Base-by-base conservation (phyloP, 64 coral and sea anemone genomes). In the Dendrophyllia cribrosa region DNA sequence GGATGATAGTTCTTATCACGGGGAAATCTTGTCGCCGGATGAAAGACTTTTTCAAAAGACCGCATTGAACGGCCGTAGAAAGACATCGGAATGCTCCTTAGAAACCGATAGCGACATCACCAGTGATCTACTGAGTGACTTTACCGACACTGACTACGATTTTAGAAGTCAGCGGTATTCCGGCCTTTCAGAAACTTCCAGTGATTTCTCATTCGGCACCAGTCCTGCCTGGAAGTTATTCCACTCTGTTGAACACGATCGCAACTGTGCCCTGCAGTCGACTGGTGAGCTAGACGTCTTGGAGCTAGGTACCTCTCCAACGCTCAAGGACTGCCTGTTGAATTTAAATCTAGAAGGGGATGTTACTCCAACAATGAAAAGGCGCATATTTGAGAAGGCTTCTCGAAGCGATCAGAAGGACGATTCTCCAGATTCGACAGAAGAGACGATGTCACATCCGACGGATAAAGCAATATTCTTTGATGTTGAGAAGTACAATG, bases 391-490 rank as follows among this genome's bases (percentile, higher is more conserved):
- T 72, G 86, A 88, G 10, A 51, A 2, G 8, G 59, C 43, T 44
- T 20, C 77, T 11, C 6, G 26, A 72, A 48, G 11, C 52, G n/a
- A 7, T 9, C 17, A 17, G 51, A 73, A 68, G 10, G 69, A 94
- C 11, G 69, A 94, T 56, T 23, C 6, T 6, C 12, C 47, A 56
- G 60, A 58, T 12, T 66, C 20, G 11, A 21, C 43, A 58, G 51
- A 69, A 22, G 61, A 86, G 6, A 6, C 72, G 2, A 16, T 52
- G 1, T 8, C 59, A 76, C 56, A 55, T 58, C 91, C 91, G 6
- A 59, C 24, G 53, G 73, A 93, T 22, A 86, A 75, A 67, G 83
- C 91, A 11, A 78, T 86, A 43, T 93, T 93, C 72, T 93, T 93
- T 78, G 91, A 93, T 50, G 75, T 93, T 6, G 82, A 93, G 48